Conservation (phyloP, 1,140 invertebrate species). For the Heliconius congener region DNA sequence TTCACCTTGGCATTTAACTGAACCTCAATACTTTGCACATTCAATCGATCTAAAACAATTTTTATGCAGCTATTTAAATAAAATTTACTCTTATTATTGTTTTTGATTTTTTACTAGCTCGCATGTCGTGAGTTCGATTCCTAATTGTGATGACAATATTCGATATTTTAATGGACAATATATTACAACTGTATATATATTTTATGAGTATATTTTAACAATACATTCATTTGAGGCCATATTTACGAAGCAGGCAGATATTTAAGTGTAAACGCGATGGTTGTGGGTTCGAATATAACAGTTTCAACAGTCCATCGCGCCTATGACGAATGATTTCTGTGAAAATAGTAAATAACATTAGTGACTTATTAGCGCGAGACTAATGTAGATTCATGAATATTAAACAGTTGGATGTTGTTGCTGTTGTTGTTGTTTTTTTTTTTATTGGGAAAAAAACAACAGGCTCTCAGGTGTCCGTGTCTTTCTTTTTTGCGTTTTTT, state of each 20-base stretch:
- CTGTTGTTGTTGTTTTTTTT: too few species aligned
- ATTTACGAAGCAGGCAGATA: too few species aligned
- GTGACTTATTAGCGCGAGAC: slow-evolving; percentile 37
- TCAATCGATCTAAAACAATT: slow-evolving; percentile 32
- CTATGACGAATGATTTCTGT: slow-evolving; percentile 38
- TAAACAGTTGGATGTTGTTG: neutral
- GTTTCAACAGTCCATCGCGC: slow-evolving; percentile 39
- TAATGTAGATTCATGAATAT: slow-evolving; percentile 33
- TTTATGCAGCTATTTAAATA: slow-evolving; percentile 28
- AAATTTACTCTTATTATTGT: neutral
- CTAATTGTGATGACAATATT: neutral
- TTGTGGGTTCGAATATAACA: slow-evolving; percentile 23
- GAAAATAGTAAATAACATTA: slow-evolving; percentile 18
- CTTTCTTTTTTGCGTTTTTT: neutral
- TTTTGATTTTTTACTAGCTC: too few species aligned
- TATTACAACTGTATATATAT: too few species aligned
- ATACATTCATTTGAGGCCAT: too few species aligned
- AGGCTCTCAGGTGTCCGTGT: too few species aligned
- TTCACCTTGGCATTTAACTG: slow-evolving; percentile 74
- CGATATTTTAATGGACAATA: neutral
- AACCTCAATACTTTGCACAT: slow-evolving; percentile 43
- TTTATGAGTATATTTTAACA: too few species aligned
- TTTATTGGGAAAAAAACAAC: too few species aligned
- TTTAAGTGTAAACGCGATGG: too few species aligned
- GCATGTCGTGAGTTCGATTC: neutral